A percentile compares a stretch with the other conserved stretches of the same genome.
Evolutionary conservation across 2,797 vertebrate genomes (phyloP).

Genomic region (Delichon dasypus): DNA sequence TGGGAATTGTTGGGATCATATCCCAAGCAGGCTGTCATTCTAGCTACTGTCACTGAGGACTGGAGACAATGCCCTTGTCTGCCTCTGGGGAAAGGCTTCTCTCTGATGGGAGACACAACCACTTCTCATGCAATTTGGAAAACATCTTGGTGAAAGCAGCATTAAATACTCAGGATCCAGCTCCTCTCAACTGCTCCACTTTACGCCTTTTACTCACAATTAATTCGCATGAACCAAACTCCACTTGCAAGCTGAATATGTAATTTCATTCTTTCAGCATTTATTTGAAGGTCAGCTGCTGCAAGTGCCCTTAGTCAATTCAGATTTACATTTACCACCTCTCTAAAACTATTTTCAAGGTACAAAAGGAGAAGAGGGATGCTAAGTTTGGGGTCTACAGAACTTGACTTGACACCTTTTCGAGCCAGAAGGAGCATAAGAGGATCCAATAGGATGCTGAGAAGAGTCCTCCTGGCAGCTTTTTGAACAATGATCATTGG

Average conservation of each 20-base stretch:
- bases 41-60: background rate
- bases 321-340: background rate
- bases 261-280: background rate
- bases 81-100: background rate
- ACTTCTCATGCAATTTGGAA: background rate
- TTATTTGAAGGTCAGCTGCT: background rate
- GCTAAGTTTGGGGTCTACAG: background rate
- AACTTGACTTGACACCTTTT: background rate
- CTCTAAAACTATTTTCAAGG: background rate
- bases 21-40: background rate
- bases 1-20: background rate
- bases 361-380: background rate
- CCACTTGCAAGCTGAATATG: background rate
- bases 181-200: background rate
- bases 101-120: background rate
- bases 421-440: background rate
- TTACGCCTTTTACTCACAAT: background rate
- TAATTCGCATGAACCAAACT: background rate
- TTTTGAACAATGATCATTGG: background rate
- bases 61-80: background rate
- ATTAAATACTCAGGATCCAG: background rate
- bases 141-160: background rate
- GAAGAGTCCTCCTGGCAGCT: background rate
- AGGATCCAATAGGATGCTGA: background rate
- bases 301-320: background rate